Conservation (phyloP, 2,797 vertebrate species). For the Luscinia megarhynchos region DNA sequence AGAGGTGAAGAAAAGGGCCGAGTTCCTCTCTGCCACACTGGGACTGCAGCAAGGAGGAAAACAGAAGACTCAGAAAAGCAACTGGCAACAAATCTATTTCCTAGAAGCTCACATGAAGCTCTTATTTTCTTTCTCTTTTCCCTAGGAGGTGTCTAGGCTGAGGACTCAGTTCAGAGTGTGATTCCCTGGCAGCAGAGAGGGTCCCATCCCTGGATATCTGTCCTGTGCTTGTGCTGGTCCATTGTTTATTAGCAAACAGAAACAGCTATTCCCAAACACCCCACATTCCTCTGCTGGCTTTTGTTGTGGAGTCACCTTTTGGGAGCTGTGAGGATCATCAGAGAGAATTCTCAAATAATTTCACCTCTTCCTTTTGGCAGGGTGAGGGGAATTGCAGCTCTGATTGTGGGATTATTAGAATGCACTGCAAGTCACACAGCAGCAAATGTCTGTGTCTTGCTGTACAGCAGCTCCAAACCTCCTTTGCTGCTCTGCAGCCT, state of each 20-base stretch:
- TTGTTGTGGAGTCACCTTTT: neutral
- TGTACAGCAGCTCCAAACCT: slow-evolving; percentile 10
- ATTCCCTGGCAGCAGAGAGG: neutral
- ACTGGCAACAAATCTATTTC: neutral
- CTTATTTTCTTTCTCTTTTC: neutral
- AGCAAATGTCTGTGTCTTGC: neutral
- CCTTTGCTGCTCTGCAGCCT: neutral
- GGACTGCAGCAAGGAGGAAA: neutral
- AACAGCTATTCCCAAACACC: neutral
- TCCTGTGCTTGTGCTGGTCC: neutral
- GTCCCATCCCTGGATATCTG: neutral
- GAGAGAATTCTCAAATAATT: neutral
- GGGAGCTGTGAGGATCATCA: neutral
- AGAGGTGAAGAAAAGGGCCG: neutral
- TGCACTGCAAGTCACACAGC: slow-evolving; percentile 13
- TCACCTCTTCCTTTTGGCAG: neutral
- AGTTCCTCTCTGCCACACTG: neutral
- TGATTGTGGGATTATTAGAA: slow-evolving; percentile 26
- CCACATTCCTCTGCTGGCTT: neutral
- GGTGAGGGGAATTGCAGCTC: neutral
- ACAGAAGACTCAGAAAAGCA: neutral
- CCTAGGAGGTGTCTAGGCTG: neutral
- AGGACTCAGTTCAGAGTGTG: neutral
- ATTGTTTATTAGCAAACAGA: neutral
- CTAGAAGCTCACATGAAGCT: neutral